Evolutionary conservation across 2,797 vertebrate genomes (phyloP), one percentile per base, ranked within the genome.

Genomic region (Gephyroberyx darwinii): DNA sequence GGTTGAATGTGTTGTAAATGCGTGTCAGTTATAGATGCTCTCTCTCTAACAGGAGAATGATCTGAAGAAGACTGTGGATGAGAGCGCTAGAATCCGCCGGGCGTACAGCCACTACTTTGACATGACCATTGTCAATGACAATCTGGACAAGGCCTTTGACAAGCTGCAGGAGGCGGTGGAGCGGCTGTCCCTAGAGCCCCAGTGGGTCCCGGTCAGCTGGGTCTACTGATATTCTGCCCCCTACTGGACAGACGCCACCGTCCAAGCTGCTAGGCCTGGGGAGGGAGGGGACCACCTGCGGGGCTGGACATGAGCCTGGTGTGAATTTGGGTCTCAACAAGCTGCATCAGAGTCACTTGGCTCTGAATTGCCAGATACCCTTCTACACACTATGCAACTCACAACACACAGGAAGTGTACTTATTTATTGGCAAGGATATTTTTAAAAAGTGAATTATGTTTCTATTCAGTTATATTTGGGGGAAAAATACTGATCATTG

Each of bases 161-260:
- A 94, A 96, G 87, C 93, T 99, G 43, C 97, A 98, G 78, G 90
- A 92, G 13, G 94, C 94, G 22, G 96, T 95, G 1, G 96, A 98
- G 89, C 94, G 92, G 52, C 91, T 99, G 83, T 91, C 95, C 77
- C 68, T 93, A 65, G 96, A 98, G 58, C 95, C 96, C 0, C 98
- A 99, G 89, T 99, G 98, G 98, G 97, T 99, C 67, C 98, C 98
- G 0, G 95, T 99, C 83, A 98, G 94, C 91, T 99, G 98, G 98
- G 97, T 99, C 61, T 99, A 98, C 75, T 99, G 86, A 92, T 52
- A 55, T n/a, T 69, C 50, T 20, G 57, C 47, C 20, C 68, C 26
- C 64, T n/a, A 45, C 35, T 58, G 82, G 75, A 83, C 33, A 33
- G 58, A 82, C 48, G 13, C 1, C 19, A 35, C 55, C 55, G 63